Base-by-base conservation (phyloP, 1,140 invertebrate genomes). In the Pinna nobilis region DNA sequence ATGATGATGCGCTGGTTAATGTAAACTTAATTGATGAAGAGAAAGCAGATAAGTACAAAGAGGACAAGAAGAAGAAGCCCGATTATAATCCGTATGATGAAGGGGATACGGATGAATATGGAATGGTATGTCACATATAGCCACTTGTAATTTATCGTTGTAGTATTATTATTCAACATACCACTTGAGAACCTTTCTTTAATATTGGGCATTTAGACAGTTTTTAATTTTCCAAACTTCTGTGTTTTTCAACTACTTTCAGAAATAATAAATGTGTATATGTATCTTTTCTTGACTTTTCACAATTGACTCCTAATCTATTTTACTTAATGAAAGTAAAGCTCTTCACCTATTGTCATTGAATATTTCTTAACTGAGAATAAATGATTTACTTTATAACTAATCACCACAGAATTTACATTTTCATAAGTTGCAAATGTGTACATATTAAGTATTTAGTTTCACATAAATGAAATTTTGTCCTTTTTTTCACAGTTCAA, bases 21-120 rank as follows among this genome's bases (percentile, higher is more conserved):
- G 96, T 99, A 2, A 99, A 99, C 88, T 93, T 99, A 85, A 85
- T 96, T 0, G 98, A 99, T 86, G 93, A 97, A 83, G 98, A 99
- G 88, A 92, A 92, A 61, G 96, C 97, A 84, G 94, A 95, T 80
- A 95, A 94, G 90, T 98, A 97, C 91, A 90, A 95, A 51, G 92
- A 94, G 74, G 93, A 94, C 82, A 96, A 94, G 82, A 96, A 95
- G 82, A 95, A 95, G 88, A 92, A 91, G 50, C 88, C 90, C 57
- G 92, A 92, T 37, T 97, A 94, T 81, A 93, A 94, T 84, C 94
- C 95, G 2, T 98, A 96, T 85, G 95, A 97, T 86, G 94, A 96
- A 37, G 93, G 94, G 79, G 94, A 97, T 35, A 92, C 93, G 63
- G 95, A 97, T 89, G 93, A 96, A 81, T 92, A 93, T 86, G 95